Conservation (phyloP, 2,113 vertebrate species). For the Ochotona princeps region DNA sequence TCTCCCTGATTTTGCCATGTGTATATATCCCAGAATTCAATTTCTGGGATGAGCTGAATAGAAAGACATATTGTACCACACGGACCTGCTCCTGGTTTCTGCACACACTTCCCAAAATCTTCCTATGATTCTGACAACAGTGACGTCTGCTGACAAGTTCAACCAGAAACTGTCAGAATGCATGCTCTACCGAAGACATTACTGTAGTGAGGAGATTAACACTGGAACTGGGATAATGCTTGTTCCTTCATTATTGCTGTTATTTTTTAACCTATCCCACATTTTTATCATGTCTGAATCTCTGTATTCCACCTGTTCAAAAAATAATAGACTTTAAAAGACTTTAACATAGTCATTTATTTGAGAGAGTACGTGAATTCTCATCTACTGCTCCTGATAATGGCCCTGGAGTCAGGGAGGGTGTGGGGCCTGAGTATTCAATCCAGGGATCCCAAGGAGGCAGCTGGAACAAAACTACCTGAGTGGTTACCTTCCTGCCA, state of each 20-base stretch:
- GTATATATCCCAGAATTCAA: slow-evolving; percentile 2
- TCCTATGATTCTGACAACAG: background rate
- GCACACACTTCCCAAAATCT: background rate
- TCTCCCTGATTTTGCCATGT: background rate
- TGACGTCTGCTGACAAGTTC: background rate
- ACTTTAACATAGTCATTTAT: too few relatives aligned
- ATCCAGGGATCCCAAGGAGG: too few relatives aligned
- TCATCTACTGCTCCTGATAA: too few relatives aligned
- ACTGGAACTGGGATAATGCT: too few relatives aligned
- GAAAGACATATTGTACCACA: background rate
- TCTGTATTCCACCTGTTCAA: background rate
- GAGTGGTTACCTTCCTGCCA: too few relatives aligned
- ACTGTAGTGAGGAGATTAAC: too few relatives aligned
- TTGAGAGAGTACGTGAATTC: too few relatives aligned
- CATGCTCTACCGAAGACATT: background rate
- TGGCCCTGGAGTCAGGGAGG: too few relatives aligned
- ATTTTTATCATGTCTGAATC: slow-evolving; percentile 42
- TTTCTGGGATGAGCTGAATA: background rate
- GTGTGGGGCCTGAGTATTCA: too few relatives aligned
- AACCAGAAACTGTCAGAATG: background rate
- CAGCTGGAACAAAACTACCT: too few relatives aligned
- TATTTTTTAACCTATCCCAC: background rate
- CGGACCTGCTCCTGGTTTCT: background rate
- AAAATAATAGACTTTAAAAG: background rate
- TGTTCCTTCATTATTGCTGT: background rate